phyloP scores from a whole-genome alignment of 2,797 vertebrate species.

The Schizopygopsis malacanthus region DNA sequence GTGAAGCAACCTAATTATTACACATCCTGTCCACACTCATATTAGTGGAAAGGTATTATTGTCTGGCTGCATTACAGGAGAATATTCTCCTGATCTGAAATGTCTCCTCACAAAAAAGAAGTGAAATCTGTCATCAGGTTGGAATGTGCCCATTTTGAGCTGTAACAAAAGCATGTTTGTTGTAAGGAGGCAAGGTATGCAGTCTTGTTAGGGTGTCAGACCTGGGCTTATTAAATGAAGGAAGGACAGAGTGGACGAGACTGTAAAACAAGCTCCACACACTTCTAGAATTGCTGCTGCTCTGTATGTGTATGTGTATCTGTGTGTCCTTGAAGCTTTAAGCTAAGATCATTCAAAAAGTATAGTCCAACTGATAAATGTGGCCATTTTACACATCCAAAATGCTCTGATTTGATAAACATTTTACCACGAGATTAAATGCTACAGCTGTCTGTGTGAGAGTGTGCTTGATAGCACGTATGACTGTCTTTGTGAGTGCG shows the following conservation, averaged over 20 bases:
- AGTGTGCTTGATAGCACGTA: neutral
- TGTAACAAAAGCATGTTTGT: constrained; percentile 46
- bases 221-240: constrained; percentile 46
- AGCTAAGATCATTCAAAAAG: constrained; percentile 6
- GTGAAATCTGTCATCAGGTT: constrained; percentile 41
- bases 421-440: neutral
- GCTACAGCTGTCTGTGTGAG: constrained; percentile 4
- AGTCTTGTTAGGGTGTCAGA: constrained; percentile 46
- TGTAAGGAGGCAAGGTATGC: constrained; percentile 39
- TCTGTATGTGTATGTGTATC: neutral
- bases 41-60: constrained; percentile 10
- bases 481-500: constrained; percentile 13
- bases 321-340: constrained; percentile 1
- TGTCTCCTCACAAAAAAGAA: constrained; percentile 38
- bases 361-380: neutral
- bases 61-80: constrained; percentile 34
- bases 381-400: neutral
- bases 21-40: constrained; percentile 7
- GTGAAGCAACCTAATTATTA: neutral
- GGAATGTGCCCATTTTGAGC: constrained; percentile 55
- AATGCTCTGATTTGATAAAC: constrained; percentile 15
- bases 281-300: neutral
- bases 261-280: neutral
- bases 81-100: constrained; percentile 30
- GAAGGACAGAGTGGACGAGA: constrained; percentile 8